Base-by-base conservation (phyloP, 1,140 invertebrate species). In the Hylaeus anthracinus region DNA sequence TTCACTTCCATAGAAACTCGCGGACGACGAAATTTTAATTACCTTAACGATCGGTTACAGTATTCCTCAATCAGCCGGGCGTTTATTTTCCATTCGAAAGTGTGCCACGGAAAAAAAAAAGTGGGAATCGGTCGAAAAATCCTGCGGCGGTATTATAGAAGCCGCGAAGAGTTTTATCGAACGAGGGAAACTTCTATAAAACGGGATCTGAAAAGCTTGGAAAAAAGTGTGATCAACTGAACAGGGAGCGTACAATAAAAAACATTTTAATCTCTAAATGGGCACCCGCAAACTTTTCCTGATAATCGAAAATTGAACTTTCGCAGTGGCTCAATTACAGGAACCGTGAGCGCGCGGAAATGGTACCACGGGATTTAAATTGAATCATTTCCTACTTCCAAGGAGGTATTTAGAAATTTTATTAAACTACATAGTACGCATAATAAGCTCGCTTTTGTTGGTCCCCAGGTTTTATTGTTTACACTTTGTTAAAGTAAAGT, bases 251-350 rank as follows among this genome's bases (percentile, higher is more conserved):
- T 8, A 6, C 45, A 41, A 73, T 64, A n/a, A 73, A 73, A 73
- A 73, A 53, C 15, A 41, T 64, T 73, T 73, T 64, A 63, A 73
- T 53, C 60, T 37, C n/a, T n/a, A 73, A 64, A 73, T 64, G 45
- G 60, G 6, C n/a, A n/a, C 8, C 26, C 12, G 8, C 10, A 39
- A 53, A 73, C 48, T 64, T 73, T 73, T 53, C 37, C 37, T 64
- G 60, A 73, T 53, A 63, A 73, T 39, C 9, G 48, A 64, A 51
- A 51, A 70, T 26, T 71, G 26, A 58, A 64, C 37, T 64, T 64
- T 5, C 26, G 10, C 9, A n/a, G 15, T 61, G 9, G 43, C 37
- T 37, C 56, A 12, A 51, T 37, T 37, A 37, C n/a, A 67, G 8
- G 15, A 15, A n/a, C 5, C 26, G 26, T 15, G 5, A 67, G n/a